Percentiles rank a stretch among this genome's conserved stretches.
Conservation (phyloP, 2,888 invertebrate species). For the Podotricha telesiphe region DNA sequence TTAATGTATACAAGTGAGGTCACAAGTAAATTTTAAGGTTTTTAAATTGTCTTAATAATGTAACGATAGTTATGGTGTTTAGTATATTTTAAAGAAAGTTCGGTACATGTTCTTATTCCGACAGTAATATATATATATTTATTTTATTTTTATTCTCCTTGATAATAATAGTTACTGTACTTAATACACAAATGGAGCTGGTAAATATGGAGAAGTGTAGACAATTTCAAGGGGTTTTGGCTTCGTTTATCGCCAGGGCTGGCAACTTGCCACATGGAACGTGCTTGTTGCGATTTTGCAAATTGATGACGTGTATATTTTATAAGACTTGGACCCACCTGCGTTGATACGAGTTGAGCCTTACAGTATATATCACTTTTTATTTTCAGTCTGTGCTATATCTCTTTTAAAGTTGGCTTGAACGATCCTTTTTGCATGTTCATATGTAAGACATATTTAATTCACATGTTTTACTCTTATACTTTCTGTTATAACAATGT, state of each 20-base stretch:
- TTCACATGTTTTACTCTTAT: background rate
- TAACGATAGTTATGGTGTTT: too few species aligned
- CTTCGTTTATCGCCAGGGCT: conserved; percentile 29
- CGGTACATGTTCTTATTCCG: background rate
- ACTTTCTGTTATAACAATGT: conserved; percentile 2
- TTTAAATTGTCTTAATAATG: too few species aligned
- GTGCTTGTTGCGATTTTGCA: conserved; percentile 29
- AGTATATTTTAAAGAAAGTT: too few species aligned
- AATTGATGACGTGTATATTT: conserved; percentile 22
- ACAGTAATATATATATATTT: background rate
- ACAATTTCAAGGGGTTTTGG: conserved; percentile 31
- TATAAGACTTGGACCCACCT: conserved; percentile 25
- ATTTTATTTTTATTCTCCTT: background rate
- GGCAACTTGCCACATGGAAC: conserved; percentile 34
- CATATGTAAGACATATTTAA: background rate
- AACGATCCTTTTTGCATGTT: background rate
- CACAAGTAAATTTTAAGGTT: too few species aligned
- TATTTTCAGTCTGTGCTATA: background rate
- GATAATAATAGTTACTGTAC: conserved; percentile 20
- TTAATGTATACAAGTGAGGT: too few species aligned
- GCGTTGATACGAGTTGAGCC: conserved; percentile 22
- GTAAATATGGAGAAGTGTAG: conserved; percentile 27
- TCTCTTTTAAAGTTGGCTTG: background rate
- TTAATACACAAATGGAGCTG: conserved; percentile 25
- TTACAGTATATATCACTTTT: conserved; percentile 14